These are phyloP conservation scores for Phylloscopus trochilus DNA, from an alignment of 2,113 vertebrate genomes.

Conservation along the genomic window DNA sequence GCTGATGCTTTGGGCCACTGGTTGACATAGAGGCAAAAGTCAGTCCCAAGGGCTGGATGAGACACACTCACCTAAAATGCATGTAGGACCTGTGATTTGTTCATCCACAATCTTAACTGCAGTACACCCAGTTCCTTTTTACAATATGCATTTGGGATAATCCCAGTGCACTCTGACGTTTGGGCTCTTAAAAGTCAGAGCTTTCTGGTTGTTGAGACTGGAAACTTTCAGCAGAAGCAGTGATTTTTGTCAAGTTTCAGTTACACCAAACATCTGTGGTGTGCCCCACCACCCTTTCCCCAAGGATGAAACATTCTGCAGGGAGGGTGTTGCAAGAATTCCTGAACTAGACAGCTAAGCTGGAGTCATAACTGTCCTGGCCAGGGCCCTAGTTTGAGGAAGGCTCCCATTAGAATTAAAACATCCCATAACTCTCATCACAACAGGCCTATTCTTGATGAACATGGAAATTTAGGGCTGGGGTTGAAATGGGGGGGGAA, in stretches of 20 bases:
- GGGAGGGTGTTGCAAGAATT: slow-evolving; percentile 75
- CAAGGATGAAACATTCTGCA: slow-evolving; percentile 66
- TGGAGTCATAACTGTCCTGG: slow-evolving; percentile 64
- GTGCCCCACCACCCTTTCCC: slow-evolving; percentile 77
- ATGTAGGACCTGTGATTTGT: not conserved
- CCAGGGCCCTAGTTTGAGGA: slow-evolving; percentile 52
- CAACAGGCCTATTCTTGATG: slow-evolving; percentile 58
- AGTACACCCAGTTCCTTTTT: slow-evolving; percentile 41
- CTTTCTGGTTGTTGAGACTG: slow-evolving; percentile 53
- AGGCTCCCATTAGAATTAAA: slow-evolving; percentile 63
- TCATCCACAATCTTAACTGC: not conserved
- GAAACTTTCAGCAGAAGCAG: slow-evolving; percentile 55
- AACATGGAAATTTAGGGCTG: not conserved
- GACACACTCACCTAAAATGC: not conserved
- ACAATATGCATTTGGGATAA: slow-evolving; percentile 14
- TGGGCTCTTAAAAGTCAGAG: slow-evolving; percentile 50
- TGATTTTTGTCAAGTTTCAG: slow-evolving; percentile 61
- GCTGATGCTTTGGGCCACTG: not conserved
- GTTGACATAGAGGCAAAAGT: not conserved
- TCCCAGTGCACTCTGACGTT: slow-evolving; percentile 44
- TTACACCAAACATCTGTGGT: slow-evolving; percentile 76
- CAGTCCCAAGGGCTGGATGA: not conserved
- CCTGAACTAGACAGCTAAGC: slow-evolving; percentile 70
- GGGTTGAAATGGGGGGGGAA: not conserved
- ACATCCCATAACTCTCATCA: slow-evolving; percentile 47